phyloP scores from a whole-genome alignment of 2,113 vertebrate genomes.

The Apteryx owenii region DNA sequence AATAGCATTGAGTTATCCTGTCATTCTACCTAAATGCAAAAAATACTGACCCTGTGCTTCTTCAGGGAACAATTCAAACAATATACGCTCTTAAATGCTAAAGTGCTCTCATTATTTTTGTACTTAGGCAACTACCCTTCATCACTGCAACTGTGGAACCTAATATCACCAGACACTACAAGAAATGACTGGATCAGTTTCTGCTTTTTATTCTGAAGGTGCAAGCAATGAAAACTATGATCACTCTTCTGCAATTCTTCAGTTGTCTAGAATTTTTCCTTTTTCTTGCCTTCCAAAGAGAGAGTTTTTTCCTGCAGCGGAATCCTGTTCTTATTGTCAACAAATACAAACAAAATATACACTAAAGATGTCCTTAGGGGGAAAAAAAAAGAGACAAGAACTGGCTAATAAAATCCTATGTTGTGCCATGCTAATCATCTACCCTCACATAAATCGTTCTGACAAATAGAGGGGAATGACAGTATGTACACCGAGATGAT shows the following conservation, averaged over 20 bases:
- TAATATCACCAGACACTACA: background rate
- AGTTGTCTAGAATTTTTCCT: background rate
- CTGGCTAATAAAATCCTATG: background rate
- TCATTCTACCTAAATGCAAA: background rate
- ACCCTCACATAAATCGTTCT: conserved; percentile 14
- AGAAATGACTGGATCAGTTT: background rate
- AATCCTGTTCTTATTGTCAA: background rate
- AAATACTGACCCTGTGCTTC: background rate
- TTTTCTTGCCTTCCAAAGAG: background rate
- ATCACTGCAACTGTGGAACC: background rate
- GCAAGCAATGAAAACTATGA: background rate
- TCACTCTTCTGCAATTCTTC: background rate
- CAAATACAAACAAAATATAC: background rate
- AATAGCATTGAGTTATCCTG: background rate
- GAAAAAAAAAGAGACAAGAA: background rate
- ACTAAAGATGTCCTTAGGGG: background rate
- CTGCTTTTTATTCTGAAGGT: background rate
- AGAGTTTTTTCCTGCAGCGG: background rate
- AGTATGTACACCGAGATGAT: background rate
- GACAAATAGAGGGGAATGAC: background rate
- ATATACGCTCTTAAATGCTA: background rate
- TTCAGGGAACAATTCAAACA: background rate
- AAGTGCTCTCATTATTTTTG: background rate
- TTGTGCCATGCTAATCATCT: background rate
- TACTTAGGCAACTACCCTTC: background rate